Evolutionary conservation across 1,140 invertebrate genomes (phyloP).

Genomic region (Venturia canescens): DNA sequence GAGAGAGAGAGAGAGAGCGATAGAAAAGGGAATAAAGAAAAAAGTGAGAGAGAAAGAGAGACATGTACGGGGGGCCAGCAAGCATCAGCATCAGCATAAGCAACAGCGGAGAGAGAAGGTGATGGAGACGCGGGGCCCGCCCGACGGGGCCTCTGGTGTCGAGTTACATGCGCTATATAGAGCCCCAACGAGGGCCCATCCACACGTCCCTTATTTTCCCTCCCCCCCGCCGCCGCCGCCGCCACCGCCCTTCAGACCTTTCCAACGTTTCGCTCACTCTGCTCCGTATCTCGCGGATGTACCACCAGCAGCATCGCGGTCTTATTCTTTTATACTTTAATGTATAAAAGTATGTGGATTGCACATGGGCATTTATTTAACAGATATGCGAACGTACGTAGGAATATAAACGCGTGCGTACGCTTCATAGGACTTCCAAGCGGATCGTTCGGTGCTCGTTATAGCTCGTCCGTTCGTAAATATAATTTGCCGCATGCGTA

Average conservation of each 20-base stretch:
- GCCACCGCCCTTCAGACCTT: constrained; percentile 12
- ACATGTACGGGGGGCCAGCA: constrained; percentile 21
- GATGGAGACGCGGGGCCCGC: constrained; percentile 62
- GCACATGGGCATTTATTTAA: not conserved
- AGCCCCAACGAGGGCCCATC: constrained; percentile 59
- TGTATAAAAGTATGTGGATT: too few species aligned
- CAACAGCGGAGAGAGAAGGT: constrained; percentile 38
- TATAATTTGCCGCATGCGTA: not conserved
- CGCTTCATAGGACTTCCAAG: too few species aligned
- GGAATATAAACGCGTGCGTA: too few species aligned
- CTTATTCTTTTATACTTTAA: not conserved
- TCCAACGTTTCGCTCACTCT: constrained; percentile 3
- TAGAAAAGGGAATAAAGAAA: constrained; percentile 36
- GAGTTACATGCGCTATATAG: constrained; percentile 60
- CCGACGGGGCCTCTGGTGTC: constrained; percentile 67
- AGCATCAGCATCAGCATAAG: constrained; percentile 34
- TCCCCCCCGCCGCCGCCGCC: constrained; percentile 32
- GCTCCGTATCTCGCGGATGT: not conserved
- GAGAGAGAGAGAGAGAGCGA: constrained; percentile 9
- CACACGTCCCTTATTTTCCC: constrained; percentile 53
- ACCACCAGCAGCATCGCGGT: not conserved
- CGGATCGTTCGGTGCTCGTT: not conserved
- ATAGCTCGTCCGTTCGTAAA: not conserved
- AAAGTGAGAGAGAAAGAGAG: constrained; percentile 30
- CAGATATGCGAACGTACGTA: not conserved